Percentiles rank a stretch among this genome's conserved stretches.
Conservation (phyloP, 2,113 vertebrate species). For the Grammomys surdaster region DNA sequence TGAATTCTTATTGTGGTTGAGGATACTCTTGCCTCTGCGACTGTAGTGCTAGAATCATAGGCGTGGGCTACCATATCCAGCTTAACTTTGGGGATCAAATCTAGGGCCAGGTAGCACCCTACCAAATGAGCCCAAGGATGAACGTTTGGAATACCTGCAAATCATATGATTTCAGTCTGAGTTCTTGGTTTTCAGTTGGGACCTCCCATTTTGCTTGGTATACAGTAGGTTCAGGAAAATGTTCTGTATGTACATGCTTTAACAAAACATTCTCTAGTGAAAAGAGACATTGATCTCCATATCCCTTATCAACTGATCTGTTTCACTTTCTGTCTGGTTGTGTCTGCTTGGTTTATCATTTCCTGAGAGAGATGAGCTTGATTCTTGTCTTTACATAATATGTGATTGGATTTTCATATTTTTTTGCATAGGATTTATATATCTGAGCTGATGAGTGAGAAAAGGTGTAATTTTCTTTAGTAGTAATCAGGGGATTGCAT, state of each 20-base stretch:
- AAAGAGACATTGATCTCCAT: not conserved
- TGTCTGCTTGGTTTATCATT: conserved; percentile 4
- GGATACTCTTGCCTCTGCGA: not conserved
- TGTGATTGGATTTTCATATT: not conserved
- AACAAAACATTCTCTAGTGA: not conserved
- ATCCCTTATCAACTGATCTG: not conserved
- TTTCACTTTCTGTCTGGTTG: not conserved
- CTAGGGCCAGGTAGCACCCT: not conserved
- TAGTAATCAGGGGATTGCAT: not conserved
- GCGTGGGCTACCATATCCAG: too few species aligned
- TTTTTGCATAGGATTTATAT: not conserved
- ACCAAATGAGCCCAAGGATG: not conserved
- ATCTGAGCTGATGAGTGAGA: not conserved
- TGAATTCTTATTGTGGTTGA: not conserved
- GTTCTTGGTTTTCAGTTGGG: not conserved
- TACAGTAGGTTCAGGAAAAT: not conserved
- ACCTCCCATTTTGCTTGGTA: not conserved
- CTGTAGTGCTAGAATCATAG: not conserved
- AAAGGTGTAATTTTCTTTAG: not conserved
- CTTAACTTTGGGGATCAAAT: not conserved
- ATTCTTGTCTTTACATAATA: not conserved
- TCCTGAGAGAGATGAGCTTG: not conserved
- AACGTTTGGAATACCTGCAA: not conserved
- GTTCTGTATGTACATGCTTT: not conserved
- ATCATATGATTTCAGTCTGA: not conserved